Evolutionary conservation across 2,113 vertebrate species (phyloP).

Genomic region (Crotalus horridus): DNA sequence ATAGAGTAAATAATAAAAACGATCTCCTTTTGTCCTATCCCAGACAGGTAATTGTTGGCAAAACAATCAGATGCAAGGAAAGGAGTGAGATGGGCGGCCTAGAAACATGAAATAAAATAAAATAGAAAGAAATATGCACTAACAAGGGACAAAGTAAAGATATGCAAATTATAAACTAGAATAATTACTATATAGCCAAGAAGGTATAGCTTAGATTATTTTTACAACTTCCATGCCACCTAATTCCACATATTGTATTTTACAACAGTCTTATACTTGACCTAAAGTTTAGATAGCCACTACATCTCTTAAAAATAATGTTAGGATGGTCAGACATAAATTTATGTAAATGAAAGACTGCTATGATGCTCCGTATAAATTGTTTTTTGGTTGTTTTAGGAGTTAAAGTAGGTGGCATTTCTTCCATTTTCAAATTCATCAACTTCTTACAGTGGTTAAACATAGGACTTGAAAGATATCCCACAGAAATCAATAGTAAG

Average conservation of each 20-base stretch:
- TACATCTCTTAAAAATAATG: not conserved
- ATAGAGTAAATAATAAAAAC: not conserved
- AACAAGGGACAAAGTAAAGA: not conserved
- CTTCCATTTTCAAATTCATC: not conserved
- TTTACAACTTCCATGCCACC: not conserved
- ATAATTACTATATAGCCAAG: not conserved
- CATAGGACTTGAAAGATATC: not conserved
- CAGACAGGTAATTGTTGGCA: not conserved
- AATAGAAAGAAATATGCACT: not conserved
- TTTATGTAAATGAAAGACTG: not conserved
- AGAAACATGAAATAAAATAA: not conserved
- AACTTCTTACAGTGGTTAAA: not conserved
- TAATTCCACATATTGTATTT: not conserved
- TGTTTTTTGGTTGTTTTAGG: too few relatives aligned
- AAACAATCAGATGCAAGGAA: not conserved
- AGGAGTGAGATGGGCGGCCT: not conserved
- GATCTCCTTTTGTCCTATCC: not conserved
- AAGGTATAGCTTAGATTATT: not conserved
- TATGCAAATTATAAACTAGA: not conserved
- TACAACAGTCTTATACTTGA: not conserved
- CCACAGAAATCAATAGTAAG: not conserved
- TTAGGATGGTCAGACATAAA: not conserved
- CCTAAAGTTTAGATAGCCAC: not conserved
- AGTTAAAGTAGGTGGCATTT: not conserved
- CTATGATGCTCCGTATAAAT: not conserved